phyloP scores from a whole-genome alignment of 2,888 invertebrate species.

The Nomada goodeniana region DNA sequence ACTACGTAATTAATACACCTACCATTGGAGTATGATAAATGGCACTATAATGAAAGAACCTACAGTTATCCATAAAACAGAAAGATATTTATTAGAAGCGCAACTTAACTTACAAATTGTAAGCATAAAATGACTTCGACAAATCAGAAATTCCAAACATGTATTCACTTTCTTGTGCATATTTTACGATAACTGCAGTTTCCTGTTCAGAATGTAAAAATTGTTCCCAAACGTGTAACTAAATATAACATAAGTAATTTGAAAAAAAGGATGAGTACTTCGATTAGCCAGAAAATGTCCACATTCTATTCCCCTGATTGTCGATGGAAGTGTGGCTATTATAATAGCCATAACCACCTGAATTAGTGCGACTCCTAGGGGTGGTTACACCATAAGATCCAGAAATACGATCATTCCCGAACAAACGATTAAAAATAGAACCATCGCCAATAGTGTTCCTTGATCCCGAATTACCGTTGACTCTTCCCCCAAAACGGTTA shows the following conservation, averaged over 20 bases:
- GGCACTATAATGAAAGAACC: slow-evolving; percentile 43
- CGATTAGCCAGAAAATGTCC: slow-evolving; percentile 79
- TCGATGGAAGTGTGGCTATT: slow-evolving; percentile 76
- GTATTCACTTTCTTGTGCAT: background rate
- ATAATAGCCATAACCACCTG: slow-evolving; percentile 73
- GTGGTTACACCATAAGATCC: slow-evolving; percentile 50
- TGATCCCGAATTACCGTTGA: slow-evolving; percentile 69
- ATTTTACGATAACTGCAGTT: slow-evolving; percentile 32
- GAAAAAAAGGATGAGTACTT: background rate
- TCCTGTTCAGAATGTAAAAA: background rate
- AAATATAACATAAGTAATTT: background rate
- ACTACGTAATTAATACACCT: background rate
- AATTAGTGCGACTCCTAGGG: slow-evolving; percentile 52
- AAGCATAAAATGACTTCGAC: too few species aligned
- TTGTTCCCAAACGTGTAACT: slow-evolving; percentile 7
- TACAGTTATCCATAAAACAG: slow-evolving; percentile 23
- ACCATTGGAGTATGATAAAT: slow-evolving; percentile 1
- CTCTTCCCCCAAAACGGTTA: slow-evolving; percentile 60
- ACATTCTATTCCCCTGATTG: slow-evolving; percentile 77
- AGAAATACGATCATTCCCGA: slow-evolving; percentile 61
- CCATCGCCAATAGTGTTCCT: slow-evolving; percentile 75
- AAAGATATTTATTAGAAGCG: background rate
- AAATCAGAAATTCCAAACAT: too few species aligned
- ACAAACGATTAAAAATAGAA: slow-evolving; percentile 75
- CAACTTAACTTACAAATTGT: background rate